A percentile compares a stretch with the other conserved stretches of the same genome.
Conservation (phyloP, 2,113 vertebrate genomes). For the Misgurnus anguillicaudatus region DNA sequence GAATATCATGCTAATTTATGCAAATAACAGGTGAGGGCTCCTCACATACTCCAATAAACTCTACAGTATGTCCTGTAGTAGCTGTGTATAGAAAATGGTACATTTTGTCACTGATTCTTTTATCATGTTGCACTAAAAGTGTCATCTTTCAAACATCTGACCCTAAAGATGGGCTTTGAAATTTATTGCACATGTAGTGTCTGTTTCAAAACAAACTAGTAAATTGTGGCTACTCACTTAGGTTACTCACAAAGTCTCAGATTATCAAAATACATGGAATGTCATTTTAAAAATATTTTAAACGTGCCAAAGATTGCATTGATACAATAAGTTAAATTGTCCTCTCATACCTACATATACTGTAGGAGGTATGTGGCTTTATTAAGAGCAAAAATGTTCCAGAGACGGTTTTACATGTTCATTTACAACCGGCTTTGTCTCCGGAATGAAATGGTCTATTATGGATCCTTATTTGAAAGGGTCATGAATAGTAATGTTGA, state of each 20-base stretch:
- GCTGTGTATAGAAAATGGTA: background rate
- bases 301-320: too few relatives aligned
- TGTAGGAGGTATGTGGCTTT: too few relatives aligned
- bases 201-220: background rate
- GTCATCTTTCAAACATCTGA: background rate
- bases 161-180: background rate
- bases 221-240: too few relatives aligned
- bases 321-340: too few relatives aligned
- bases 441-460: too few relatives aligned
- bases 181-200: background rate
- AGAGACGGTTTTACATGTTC: too few relatives aligned
- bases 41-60: slow-evolving; percentile 21
- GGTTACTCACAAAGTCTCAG: background rate
- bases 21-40: slow-evolving; percentile 33
- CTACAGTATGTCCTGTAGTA: background rate
- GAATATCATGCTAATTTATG: slow-evolving; percentile 36
- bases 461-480: too few relatives aligned
- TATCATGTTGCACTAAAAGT: slow-evolving; percentile 2
- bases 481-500: too few relatives aligned
- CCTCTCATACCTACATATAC: too few relatives aligned
- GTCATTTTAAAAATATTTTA: too few relatives aligned
- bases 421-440: too few relatives aligned
- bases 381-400: too few relatives aligned
- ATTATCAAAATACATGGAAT: background rate
- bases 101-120: slow-evolving; percentile 20